A percentile compares a stretch with the other conserved stretches of the same genome.
These are phyloP conservation scores for Oncorhynchus keta DNA, from an alignment of 2,113 vertebrate species.

Conservation along the genomic window DNA sequence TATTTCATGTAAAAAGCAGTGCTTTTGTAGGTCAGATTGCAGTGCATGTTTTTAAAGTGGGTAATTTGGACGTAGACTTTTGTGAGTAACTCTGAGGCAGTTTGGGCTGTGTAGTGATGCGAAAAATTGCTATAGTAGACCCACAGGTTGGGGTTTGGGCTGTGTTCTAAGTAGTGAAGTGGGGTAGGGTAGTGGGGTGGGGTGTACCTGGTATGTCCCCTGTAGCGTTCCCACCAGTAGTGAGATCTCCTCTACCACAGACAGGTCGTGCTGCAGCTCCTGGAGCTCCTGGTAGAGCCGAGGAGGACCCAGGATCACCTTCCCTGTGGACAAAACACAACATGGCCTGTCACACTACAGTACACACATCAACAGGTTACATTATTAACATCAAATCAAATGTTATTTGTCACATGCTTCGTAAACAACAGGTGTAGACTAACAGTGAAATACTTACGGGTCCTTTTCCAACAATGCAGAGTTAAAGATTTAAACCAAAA, in stretches of 20 bases:
- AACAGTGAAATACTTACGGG: too few relatives aligned
- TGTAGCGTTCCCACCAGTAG: constrained; percentile 89
- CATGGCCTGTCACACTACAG: not conserved
- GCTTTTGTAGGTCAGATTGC: constrained; percentile 24
- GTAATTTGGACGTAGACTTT: not conserved
- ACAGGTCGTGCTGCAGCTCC: constrained; percentile 91
- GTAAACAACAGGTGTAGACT: too few relatives aligned
- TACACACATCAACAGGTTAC: not conserved
- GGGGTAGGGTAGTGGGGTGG: not conserved
- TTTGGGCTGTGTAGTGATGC: not conserved
- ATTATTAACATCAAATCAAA: not conserved
- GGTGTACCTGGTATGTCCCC: constrained; percentile 89
- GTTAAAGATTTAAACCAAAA: not conserved
- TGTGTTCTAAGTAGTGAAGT: not conserved
- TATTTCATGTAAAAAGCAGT: constrained; percentile 1
- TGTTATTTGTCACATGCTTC: too few relatives aligned
- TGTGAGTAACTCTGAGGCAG: not conserved
- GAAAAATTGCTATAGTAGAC: not conserved
- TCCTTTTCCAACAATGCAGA: too few relatives aligned
- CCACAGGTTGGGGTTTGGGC: not conserved
- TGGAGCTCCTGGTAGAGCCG: constrained; percentile 95
- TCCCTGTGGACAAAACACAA: constrained; percentile 69
- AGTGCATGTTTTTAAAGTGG: not conserved
- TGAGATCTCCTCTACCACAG: constrained; percentile 90
- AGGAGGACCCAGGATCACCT: constrained; percentile 85